Percentiles rank a stretch among this genome's conserved stretches.
Conservation (phyloP, 2,113 vertebrate genomes). For the Ciconia maguari region DNA sequence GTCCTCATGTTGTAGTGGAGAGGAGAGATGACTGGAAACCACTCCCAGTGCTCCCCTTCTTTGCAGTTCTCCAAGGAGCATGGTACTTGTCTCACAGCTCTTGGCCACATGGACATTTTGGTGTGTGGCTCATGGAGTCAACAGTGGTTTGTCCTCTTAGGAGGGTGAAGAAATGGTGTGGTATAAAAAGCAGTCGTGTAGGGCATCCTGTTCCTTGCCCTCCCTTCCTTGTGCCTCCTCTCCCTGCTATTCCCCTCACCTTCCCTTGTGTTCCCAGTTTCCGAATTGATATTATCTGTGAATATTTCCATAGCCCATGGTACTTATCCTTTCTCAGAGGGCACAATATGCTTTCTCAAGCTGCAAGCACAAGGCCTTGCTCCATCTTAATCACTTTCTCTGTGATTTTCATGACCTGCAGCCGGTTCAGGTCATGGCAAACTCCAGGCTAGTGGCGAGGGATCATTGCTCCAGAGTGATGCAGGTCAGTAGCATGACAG, state of each 20-base stretch:
- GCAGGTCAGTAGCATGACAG: neutral
- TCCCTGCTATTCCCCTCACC: neutral
- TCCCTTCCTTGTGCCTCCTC: neutral
- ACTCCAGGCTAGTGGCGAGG: neutral
- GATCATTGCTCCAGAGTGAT: neutral
- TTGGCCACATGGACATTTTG: neutral
- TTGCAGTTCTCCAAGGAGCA: neutral
- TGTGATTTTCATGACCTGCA: neutral
- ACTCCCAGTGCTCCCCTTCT: fast-evolving
- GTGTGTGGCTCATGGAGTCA: neutral
- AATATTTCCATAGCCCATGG: neutral
- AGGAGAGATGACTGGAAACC: neutral
- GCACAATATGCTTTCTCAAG: neutral
- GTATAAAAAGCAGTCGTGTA: neutral
- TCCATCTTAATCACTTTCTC: neutral
- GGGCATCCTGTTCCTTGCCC: neutral
- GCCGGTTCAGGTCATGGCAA: neutral
- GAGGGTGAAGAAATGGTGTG: neutral
- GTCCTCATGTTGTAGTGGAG: neutral
- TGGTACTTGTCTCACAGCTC: neutral
- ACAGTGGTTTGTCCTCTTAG: neutral
- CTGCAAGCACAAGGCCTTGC: neutral
- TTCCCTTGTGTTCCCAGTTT: neutral
- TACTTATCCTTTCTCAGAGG: neutral
- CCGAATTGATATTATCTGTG: neutral